phyloP scores from a whole-genome alignment of 2,797 vertebrate species.

The Atherinosoma microstoma region DNA sequence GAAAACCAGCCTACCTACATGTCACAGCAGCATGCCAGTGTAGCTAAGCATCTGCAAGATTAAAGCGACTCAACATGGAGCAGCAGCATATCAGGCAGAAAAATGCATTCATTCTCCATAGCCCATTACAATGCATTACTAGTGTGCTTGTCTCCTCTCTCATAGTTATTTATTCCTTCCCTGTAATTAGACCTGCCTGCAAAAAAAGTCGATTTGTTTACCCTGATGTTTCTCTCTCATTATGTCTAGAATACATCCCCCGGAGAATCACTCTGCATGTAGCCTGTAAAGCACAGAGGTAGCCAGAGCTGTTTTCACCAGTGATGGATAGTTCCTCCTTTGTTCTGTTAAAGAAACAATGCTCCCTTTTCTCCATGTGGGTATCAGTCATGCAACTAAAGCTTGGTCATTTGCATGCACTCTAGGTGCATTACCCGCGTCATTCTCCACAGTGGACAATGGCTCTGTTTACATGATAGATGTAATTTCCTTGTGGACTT shows the following conservation, averaged over 20 bases:
- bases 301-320: conserved; percentile 57
- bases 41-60: conserved; percentile 33
- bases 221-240: conserved; percentile 78
- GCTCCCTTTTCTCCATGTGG: conserved; percentile 21
- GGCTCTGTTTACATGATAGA: conserved; percentile 8
- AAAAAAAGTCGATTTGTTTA: conserved; percentile 81
- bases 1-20: conserved; percentile 9
- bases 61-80: conserved; percentile 47
- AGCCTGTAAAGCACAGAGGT: conserved; percentile 54
- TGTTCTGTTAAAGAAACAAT: conserved; percentile 60
- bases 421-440: conserved; percentile 18
- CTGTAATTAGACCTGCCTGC: conserved; percentile 78
- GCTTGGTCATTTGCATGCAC: conserved; percentile 33
- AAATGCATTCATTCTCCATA: conserved; percentile 67
- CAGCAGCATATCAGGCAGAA: conserved; percentile 62
- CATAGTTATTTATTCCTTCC: conserved; percentile 78
- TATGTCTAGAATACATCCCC: conserved; percentile 75
- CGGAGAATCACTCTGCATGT: conserved; percentile 70
- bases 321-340: conserved; percentile 66
- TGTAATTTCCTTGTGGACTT: conserved; percentile 20
- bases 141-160: conserved; percentile 63
- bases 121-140: conserved; percentile 75
- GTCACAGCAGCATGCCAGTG: conserved; percentile 19
- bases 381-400: conserved; percentile 46
- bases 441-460: neutral